phyloP scores from a whole-genome alignment of 2,113 vertebrate genomes.

The Daphoenositta chrysoptera region DNA sequence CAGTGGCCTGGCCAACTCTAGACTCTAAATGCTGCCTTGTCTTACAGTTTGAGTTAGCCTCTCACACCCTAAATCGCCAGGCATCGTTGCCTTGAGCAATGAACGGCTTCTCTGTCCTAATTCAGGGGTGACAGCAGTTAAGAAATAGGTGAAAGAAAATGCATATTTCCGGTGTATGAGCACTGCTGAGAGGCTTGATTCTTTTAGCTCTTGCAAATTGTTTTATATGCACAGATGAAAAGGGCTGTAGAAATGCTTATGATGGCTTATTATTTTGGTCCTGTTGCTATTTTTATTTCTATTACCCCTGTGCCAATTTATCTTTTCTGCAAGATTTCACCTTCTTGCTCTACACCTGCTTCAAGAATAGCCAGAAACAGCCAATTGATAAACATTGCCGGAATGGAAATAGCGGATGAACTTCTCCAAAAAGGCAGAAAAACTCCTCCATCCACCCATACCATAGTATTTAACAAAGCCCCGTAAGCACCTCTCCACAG shows the following conservation, averaged over 20 bases:
- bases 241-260: background rate
- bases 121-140: constrained; percentile 10
- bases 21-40: constrained; percentile 43
- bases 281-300: background rate
- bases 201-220: background rate
- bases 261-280: background rate
- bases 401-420: background rate
- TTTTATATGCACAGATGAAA: background rate
- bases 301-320: background rate
- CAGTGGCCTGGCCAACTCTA: constrained; percentile 42
- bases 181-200: background rate
- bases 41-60: constrained; percentile 27
- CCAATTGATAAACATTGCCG: background rate
- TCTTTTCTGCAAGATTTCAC: background rate
- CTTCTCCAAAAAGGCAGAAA: background rate
- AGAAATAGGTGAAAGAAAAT: background rate
- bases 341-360: background rate
- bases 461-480: background rate
- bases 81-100: background rate
- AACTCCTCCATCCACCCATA: background rate
- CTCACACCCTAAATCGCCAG: background rate
- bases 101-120: constrained; percentile 15
- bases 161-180: background rate
- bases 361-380: background rate
- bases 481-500: background rate